Evolutionary conservation across 2,888 invertebrate genomes (phyloP).

Genomic region (Cerastis rubricosa): DNA sequence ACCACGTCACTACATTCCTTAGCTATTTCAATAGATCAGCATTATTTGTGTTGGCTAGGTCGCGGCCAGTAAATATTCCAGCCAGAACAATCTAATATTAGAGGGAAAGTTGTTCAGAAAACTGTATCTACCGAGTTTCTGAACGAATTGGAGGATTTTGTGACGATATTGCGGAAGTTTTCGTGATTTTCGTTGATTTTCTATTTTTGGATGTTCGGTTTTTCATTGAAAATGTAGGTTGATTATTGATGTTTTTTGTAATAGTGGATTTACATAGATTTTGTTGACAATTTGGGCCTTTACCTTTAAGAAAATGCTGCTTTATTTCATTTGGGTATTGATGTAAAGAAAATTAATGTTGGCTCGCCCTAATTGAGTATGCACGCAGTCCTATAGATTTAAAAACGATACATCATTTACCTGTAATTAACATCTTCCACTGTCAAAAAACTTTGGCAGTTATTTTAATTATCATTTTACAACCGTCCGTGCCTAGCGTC

Average conservation of each 20-base stretch:
- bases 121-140: neutral
- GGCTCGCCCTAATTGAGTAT: neutral
- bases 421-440: conserved; percentile 63
- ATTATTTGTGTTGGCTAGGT: conserved; percentile 57
- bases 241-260: neutral
- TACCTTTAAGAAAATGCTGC: neutral
- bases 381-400: conserved; percentile 7
- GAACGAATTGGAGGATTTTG: neutral
- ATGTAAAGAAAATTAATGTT: neutral
- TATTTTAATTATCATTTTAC: conserved; percentile 69
- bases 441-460: conserved; percentile 69
- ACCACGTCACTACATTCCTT: conserved; percentile 37
- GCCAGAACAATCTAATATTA: conserved; percentile 29
- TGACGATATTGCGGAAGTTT: conserved; percentile 4
- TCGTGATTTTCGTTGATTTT: neutral
- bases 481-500: conserved; percentile 72
- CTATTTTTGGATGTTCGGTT: neutral
- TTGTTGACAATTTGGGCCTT: neutral
- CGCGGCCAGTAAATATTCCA: conserved; percentile 33
- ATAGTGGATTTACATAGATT: too few relatives aligned
- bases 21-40: conserved; percentile 46
- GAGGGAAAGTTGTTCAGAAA: conserved; percentile 20
- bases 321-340: neutral
- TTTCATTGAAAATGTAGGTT: neutral
- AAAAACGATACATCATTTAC: conserved; percentile 48